Evolutionary conservation across 53 echinoderm and acorn worm genomes (phyloP), one percentile per base, ranked within the genome.

Genomic region (Echinometra lucunter): DNA sequence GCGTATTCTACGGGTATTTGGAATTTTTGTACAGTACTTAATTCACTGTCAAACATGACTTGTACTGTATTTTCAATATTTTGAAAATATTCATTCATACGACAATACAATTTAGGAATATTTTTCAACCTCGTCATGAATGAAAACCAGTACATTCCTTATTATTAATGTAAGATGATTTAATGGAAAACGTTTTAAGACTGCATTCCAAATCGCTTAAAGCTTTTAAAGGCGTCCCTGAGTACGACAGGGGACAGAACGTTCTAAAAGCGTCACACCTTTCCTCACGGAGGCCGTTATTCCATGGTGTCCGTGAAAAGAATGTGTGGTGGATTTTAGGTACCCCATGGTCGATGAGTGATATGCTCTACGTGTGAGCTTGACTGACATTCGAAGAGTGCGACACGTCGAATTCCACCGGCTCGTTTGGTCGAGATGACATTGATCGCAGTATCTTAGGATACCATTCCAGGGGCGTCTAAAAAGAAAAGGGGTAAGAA

Each of bases 391-490:
- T 85, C 85, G 49, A 85, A 85, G 45, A 85, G 45, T 85, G 49
- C 49, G 85, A 85, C 85, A 85, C 30, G 85, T 85, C 15, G 49
- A 49, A 85, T 85, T 85, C 85, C 85, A 85, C 49, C 49, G 85
- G 49, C 81, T 81, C 81, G 81, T 40, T 81, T 38, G 81, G 28
- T 49, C 85, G 28, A 47, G 49, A 47, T 85, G 85, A 47, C 85
- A 45, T 47, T 85, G 85, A 85, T 49, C 85, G 49, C 30, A 49
- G 38, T 40, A 19, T 49, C 85, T 45, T 85, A 27, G 47, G 16
- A 85, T 85, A 85, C 85, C 85, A 85, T 85, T 85, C 85, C 49
- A 85, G 85, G 85, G 85, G 85, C 85, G 49, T 85, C 85, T 30
- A 8, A 28, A 12, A n/a, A 81, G 40, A 42, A 81, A n/a, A 37